A percentile compares a stretch with the other conserved stretches of the same genome.
phyloP scores from a whole-genome alignment of 2,113 vertebrate genomes.

The Pseudorasbora parva region DNA sequence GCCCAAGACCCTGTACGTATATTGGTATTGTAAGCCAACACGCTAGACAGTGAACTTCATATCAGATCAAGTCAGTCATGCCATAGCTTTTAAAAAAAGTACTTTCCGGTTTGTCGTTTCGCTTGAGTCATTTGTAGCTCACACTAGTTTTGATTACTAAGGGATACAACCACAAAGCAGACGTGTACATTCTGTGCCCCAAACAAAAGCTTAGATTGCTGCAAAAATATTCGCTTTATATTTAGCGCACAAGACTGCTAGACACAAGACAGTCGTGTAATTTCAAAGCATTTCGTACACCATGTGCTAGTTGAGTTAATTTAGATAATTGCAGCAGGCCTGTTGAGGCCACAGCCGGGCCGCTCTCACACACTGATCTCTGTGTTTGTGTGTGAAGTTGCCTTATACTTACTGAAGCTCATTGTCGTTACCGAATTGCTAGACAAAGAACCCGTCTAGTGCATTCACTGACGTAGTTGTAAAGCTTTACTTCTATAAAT shows the following conservation, averaged over 20 bases:
- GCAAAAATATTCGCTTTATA: neutral
- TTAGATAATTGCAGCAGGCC: neutral
- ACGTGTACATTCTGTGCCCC: constrained; percentile 52
- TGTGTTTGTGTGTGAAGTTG: constrained; percentile 21
- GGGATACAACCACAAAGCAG: constrained; percentile 37
- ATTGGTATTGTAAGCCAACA: neutral
- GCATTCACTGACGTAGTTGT: neutral
- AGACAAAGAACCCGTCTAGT: constrained; percentile 20
- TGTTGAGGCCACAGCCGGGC: neutral
- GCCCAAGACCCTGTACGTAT: constrained; percentile 59
- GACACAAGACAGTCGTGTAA: neutral
- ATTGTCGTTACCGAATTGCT: constrained; percentile 13
- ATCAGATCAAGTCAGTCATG: neutral
- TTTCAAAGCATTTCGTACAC: neutral
- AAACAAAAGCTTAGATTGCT: constrained; percentile 37
- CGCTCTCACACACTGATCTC: constrained; percentile 5
- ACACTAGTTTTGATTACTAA: neutral
- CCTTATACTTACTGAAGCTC: constrained; percentile 28
- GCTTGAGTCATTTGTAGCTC: too few species aligned
- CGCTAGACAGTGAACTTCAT: neutral
- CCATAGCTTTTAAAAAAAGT: neutral
- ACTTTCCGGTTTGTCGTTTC: neutral
- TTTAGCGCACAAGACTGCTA: neutral
- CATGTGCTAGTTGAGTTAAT: constrained; percentile 22
- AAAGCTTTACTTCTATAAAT: neutral